Percentiles rank a stretch among this genome's conserved stretches.
Conservation (phyloP, 2,113 vertebrate genomes). For the Protobothrops mucrosquamatus region DNA sequence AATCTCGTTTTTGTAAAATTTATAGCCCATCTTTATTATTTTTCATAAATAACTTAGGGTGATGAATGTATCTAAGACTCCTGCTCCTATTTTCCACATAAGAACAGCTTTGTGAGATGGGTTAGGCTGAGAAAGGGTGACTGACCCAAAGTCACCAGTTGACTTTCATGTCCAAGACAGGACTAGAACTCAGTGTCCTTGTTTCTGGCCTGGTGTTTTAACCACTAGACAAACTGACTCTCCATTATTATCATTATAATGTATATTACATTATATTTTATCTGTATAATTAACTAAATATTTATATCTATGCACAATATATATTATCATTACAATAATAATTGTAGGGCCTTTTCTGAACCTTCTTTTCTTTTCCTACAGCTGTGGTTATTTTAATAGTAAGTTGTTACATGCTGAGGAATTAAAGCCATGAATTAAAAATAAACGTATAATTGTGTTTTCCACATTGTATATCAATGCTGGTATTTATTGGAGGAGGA, state of each 20-base stretch:
- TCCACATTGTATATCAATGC: not conserved
- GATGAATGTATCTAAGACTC: not conserved
- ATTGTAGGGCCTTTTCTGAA: not conserved
- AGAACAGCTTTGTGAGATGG: not conserved
- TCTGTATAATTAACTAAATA: not conserved
- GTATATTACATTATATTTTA: not conserved
- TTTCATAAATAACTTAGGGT: not conserved
- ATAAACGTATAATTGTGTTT: constrained; percentile 9
- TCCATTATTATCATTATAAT: not conserved
- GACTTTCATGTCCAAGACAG: not conserved
- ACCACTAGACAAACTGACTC: not conserved
- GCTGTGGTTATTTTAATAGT: not conserved
- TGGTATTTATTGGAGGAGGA: not conserved
- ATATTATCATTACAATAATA: not conserved
- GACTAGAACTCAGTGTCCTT: not conserved
- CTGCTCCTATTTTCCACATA: not conserved
- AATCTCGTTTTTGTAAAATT: not conserved
- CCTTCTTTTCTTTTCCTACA: not conserved
- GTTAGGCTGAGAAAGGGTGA: not conserved
- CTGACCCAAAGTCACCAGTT: not conserved
- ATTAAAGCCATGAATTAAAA: constrained; percentile 5
- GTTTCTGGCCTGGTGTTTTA: not conserved
- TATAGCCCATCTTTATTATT: not conserved
- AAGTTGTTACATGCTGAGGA: not conserved
- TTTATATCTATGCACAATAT: not conserved